Base-by-base conservation (phyloP, 2,888 invertebrate species). In the Elysia crispata region DNA sequence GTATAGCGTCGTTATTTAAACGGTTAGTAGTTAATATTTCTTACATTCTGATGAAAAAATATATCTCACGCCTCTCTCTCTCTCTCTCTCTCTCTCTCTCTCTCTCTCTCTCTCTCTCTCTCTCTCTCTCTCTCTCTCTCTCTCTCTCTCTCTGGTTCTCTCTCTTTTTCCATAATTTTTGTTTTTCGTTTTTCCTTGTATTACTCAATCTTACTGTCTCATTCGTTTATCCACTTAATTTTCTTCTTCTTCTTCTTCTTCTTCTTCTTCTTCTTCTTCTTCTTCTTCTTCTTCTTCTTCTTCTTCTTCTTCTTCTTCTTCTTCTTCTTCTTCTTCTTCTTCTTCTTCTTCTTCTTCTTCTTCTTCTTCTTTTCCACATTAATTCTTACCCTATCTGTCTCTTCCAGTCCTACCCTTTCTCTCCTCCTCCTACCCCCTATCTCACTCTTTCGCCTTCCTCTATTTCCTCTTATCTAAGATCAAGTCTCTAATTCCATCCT, bases 341-440 rank as follows among this genome's bases (percentile, higher is more conserved):
- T 62, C 25, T 25, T 20, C 64, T 62, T 62, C 64, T 62, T 20
- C 64, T 62, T 62, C 64, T 62, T 62, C 64, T 62, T 62, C 64
- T 62, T 62, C 64, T 62, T 20, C 20, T 15, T 25, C 11, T 62
- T 25, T 13, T 62, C 64, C n/a, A 13, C n/a, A 11, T 62, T 25
- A n/a, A n/a, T n/a, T n/a, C n/a, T 8, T 8, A 62, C 8, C 11
- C 8, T 20, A 62, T 11, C 64, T 62, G 8, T 0, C 18, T 23
- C 66, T 66, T 30, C 18, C 66, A 11, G 28, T 23, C 66, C 18
- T 18, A 28, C 66, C 30, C 66, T 66, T 30, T 66, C 66, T 66
- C 66, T 66, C 28, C 30, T 18, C 30, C 66, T 60, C 60, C 25
- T 25, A 23, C 60, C 25, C 60, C 28, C 67, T 67, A 25, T 67